These are phyloP conservation scores for Paramisgurnus dabryanus DNA, from an alignment of 2,113 vertebrate genomes.

Conservation along the genomic window DNA sequence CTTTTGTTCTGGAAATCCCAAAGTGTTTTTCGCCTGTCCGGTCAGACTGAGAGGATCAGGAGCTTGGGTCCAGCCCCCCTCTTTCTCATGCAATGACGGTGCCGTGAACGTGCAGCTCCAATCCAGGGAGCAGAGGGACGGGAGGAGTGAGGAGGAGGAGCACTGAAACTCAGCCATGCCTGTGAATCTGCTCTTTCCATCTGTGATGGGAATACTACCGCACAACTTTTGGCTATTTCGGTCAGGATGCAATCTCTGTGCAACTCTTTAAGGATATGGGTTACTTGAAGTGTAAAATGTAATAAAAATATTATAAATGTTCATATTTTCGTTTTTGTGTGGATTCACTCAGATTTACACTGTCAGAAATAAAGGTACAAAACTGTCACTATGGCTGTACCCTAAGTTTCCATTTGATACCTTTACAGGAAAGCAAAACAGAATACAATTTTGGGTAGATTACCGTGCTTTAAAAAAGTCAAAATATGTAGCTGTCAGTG, in stretches of 20 bases:
- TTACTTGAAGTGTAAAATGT: too few species aligned
- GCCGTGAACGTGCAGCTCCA: slow-evolving; percentile 67
- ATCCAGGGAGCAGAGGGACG: slow-evolving; percentile 63
- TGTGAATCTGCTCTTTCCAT: slow-evolving; percentile 21
- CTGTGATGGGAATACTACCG: slow-evolving; percentile 18
- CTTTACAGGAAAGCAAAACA: too few species aligned
- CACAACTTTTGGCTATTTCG: neutral
- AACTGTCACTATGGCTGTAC: too few species aligned
- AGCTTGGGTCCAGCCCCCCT: slow-evolving; percentile 70
- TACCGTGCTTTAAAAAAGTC: too few species aligned
- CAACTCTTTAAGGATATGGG: too few species aligned
- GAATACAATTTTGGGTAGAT: too few species aligned
- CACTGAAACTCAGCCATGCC: slow-evolving; percentile 44
- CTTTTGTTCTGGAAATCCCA: slow-evolving; percentile 78
- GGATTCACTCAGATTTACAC: too few species aligned
- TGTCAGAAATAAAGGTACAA: too few species aligned
- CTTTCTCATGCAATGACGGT: slow-evolving; percentile 67
- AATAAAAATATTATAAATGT: too few species aligned
- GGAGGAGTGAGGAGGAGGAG: slow-evolving; percentile 61
- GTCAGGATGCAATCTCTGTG: neutral
- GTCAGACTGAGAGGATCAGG: slow-evolving; percentile 75
- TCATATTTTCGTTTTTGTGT: too few species aligned
- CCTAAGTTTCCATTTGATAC: too few species aligned
- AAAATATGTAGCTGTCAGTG: too few species aligned
- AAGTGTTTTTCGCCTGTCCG: slow-evolving; percentile 76